These are phyloP conservation scores for Pseudopodoces humilis DNA, from an alignment of 2,113 vertebrate species.

Conservation along the genomic window DNA sequence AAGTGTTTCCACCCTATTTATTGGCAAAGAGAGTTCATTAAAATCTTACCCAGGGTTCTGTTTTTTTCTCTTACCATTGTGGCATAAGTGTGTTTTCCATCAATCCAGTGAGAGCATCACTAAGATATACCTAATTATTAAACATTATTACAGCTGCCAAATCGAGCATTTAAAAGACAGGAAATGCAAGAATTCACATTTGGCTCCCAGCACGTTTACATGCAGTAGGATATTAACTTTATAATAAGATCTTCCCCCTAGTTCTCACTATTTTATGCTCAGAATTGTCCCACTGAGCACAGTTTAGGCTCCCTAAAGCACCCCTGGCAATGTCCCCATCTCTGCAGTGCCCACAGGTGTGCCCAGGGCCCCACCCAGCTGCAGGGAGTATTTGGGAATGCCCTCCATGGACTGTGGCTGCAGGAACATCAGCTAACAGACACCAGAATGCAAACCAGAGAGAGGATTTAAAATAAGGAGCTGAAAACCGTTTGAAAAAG, in stretches of 20 bases:
- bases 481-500: not conserved
- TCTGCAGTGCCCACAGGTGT: not conserved
- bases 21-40: not conserved
- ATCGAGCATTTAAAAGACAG: not conserved
- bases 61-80: not conserved
- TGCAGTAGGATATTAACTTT: not conserved
- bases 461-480: not conserved
- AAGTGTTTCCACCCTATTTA: not conserved
- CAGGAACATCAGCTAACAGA: not conserved
- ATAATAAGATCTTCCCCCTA: not conserved
- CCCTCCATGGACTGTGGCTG: fast-evolving
- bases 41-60: not conserved
- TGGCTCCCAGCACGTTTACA: not conserved
- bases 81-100: not conserved
- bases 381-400: not conserved
- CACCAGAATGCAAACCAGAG: not conserved
- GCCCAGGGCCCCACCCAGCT: not conserved
- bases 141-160: not conserved
- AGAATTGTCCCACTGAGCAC: not conserved
- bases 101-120: not conserved
- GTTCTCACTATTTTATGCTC: not conserved
- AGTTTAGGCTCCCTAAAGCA: not conserved
- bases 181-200: not conserved
- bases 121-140: not conserved
- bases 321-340: fast-evolving